Evolutionary conservation across 1,140 invertebrate species (phyloP), one percentile per base, ranked within the genome.

Genomic region (Rhopalosiphum maidis): DNA sequence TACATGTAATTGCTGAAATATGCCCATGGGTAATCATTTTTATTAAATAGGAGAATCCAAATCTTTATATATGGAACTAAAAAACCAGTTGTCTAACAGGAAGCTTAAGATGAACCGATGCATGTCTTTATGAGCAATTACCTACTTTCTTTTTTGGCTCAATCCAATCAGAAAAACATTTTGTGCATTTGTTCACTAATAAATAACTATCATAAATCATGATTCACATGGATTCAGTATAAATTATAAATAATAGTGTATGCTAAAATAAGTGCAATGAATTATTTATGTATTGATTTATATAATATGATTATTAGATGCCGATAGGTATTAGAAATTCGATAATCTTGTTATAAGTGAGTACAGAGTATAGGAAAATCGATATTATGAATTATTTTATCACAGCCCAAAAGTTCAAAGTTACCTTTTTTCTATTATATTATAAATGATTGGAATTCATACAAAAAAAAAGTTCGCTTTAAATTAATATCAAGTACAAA

Each of bases 51-150:
- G 37, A 60, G 9, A 60, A 35, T 46, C 35, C 5, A 22, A 15
- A 25, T 90, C 88, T 37, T 60, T 25, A 37, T 9, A 54, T 89
- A 89, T 89, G 48, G n/a, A 1, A 41, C 54, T 35, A 55, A 43
- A 90, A 41, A 90, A 90, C 89, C 54, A 83, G 91, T 93, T 93
- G 82, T 93, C 82, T 86, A 90, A 90, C 89, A 93, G 91, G 91
- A 93, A 93, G 35, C 82, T 86, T 3, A 54, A 43, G 82, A 55
- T 54, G 91, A 85, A 93, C 35, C 91, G 82, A 35, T 93, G 91
- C 91, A 93, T 86, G 82, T 86, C 91, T 60, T 60, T 21, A n/a
- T n/a, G 25, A 55, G 35, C 37, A 55, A 92, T 92, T 93, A 93
- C 30, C 30, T 68, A 68, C 77, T 86, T 93, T 54, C 91, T 41